Evolutionary conservation across 64 coral and sea anemone species (phyloP).

Genomic region (Exaiptasia diaphana): DNA sequence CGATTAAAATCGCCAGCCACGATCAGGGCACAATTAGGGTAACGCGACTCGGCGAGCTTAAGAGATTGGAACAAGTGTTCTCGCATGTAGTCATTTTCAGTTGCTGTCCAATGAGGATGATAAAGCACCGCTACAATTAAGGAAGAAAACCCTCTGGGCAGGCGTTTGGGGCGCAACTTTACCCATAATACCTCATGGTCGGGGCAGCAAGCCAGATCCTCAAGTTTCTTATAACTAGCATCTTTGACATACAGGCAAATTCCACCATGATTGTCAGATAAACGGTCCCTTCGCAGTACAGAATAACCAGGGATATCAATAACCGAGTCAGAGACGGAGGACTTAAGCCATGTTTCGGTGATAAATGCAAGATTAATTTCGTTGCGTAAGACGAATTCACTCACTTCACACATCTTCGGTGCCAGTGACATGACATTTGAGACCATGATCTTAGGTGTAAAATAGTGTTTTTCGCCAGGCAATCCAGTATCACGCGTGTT

Average conservation of each 20-base stretch:
- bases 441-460: conserved; percentile 23
- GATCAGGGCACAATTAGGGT: conserved; percentile 44
- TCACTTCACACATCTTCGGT: conserved; percentile 38
- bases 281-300: conserved; percentile 16
- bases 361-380: conserved; percentile 13
- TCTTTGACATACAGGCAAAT: conserved; percentile 1
- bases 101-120: conserved; percentile 15
- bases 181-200: conserved; percentile 16
- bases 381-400: conserved; percentile 17
- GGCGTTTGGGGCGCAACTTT: neutral
- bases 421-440: conserved; percentile 24
- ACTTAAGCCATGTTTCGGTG: conserved; percentile 38
- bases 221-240: neutral
- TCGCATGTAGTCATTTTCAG: conserved; percentile 28
- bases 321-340: conserved; percentile 1
- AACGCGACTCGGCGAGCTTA: conserved; percentile 23
- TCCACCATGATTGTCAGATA: neutral
- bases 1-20: conserved; percentile 49
- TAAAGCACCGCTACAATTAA: conserved; percentile 48
- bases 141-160: neutral
- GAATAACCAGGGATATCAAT: conserved; percentile 42
- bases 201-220: neutral
- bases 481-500: neutral
- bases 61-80: conserved; percentile 31
- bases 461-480: conserved; percentile 5